Evolutionary conservation across 2,797 vertebrate genomes (phyloP).

Genomic region (Sitta carolinensis): DNA sequence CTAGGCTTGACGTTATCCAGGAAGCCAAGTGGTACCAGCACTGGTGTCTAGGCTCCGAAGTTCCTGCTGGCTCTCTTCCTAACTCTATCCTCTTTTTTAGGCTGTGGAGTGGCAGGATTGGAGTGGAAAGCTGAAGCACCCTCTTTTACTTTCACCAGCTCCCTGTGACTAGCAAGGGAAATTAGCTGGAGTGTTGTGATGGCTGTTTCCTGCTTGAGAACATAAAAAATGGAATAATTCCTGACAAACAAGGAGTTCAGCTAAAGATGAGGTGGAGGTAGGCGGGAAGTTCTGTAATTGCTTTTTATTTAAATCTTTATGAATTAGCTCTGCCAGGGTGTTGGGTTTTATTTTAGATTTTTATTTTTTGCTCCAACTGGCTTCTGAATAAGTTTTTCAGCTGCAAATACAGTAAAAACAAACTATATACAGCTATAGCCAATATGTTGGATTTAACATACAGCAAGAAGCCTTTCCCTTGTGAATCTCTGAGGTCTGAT

Average conservation of each 20-base stretch:
- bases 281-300: constrained; percentile 60
- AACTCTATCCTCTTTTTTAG: background rate
- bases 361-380: constrained; percentile 21
- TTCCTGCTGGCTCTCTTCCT: background rate
- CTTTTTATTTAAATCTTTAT: constrained; percentile 62
- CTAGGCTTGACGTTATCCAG: background rate
- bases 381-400: constrained; percentile 38
- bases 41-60: background rate
- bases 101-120: background rate
- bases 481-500: background rate
- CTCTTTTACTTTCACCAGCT: background rate
- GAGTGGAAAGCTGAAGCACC: background rate
- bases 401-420: constrained; percentile 11
- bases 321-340: constrained; percentile 52
- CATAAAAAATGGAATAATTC: constrained; percentile 17
- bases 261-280: constrained; percentile 50
- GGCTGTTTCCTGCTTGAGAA: constrained; percentile 54
- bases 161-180: background rate
- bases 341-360: background rate
- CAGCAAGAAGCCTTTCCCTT: background rate
- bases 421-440: background rate
- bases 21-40: background rate
- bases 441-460: background rate
- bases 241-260: constrained; percentile 51
- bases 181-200: constrained; percentile 41